A percentile compares a stretch with the other conserved stretches of the same genome.
Evolutionary conservation across 2,113 vertebrate genomes (phyloP).

Genomic region (Corydoras maculifer): DNA sequence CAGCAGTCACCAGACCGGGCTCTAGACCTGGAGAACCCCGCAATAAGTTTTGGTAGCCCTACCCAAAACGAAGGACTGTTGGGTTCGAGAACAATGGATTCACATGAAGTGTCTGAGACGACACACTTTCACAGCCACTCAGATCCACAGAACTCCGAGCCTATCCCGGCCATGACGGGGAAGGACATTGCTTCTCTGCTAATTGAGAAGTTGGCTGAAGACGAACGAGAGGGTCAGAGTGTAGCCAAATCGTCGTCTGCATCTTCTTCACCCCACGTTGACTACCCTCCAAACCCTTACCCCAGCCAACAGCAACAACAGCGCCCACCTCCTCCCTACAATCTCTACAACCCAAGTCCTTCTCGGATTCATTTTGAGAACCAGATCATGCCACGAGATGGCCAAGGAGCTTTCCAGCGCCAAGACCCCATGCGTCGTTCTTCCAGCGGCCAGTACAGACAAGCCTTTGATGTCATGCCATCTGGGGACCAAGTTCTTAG

Average conservation of each 20-base stretch:
- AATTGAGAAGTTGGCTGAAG: constrained; percentile 48
- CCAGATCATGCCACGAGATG: constrained; percentile 14
- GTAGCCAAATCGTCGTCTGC: constrained; percentile 27
- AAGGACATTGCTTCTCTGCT: constrained; percentile 50
- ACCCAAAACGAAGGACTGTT: constrained; percentile 14
- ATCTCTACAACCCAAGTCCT: constrained; percentile 48
- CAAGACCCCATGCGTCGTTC: constrained; percentile 46
- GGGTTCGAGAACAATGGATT: constrained; percentile 26
- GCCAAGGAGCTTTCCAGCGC: constrained; percentile 36
- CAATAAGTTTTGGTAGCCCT: constrained; percentile 20
- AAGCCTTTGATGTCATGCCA: constrained; percentile 56
- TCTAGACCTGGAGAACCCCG: constrained; percentile 21
- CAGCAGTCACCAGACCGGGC: not conserved
- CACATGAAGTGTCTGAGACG: constrained; percentile 9
- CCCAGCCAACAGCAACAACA: constrained; percentile 59
- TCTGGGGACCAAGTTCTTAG: constrained; percentile 51
- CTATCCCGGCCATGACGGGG: constrained; percentile 32
- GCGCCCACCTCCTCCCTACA: constrained; percentile 40
- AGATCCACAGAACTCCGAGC: constrained; percentile 53
- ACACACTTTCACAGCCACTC: constrained; percentile 61
- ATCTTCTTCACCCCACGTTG: constrained; percentile 38
- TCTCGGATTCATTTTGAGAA: constrained; percentile 29
- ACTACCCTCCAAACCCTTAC: constrained; percentile 46
- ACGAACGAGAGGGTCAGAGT: constrained; percentile 39
- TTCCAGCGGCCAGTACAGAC: constrained; percentile 51